Evolutionary conservation across 2,113 vertebrate genomes (phyloP).

Genomic region (Pterocles burchelli): DNA sequence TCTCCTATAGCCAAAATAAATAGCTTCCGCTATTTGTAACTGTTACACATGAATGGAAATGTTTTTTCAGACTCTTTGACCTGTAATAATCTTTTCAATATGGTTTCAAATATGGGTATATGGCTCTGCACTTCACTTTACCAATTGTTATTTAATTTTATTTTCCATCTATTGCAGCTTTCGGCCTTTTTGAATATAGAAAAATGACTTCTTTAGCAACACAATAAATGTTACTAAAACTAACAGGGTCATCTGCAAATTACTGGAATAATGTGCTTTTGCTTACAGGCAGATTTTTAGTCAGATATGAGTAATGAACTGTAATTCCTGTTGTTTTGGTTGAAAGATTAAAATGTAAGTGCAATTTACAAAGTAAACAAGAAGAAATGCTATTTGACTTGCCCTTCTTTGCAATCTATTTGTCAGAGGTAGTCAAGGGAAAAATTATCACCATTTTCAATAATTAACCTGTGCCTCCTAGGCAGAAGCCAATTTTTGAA

Average conservation of each 20-base stretch:
- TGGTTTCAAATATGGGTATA: not conserved
- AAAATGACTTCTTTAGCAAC: not conserved
- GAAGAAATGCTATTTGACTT: not conserved
- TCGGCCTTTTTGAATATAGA: not conserved
- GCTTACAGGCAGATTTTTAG: conserved; percentile 54
- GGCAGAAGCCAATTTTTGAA: conserved; percentile 13
- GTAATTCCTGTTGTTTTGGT: conserved; percentile 25
- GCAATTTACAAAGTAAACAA: conserved; percentile 20
- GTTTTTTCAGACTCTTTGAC: conserved; percentile 10
- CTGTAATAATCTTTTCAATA: not conserved
- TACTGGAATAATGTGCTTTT: conserved; percentile 36
- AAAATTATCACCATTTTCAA: not conserved
- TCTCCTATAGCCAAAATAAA: not conserved
- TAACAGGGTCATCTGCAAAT: conserved; percentile 43
- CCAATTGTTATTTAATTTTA: not conserved
- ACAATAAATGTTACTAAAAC: not conserved
- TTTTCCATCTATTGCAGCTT: not conserved
- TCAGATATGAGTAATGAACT: conserved; percentile 43
- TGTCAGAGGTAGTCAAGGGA: not conserved
- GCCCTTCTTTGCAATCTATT: not conserved
- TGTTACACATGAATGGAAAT: not conserved
- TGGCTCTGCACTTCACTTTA: not conserved
- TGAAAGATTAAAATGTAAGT: conserved; percentile 40
- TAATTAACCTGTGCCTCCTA: conserved; percentile 41
- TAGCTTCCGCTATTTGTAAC: not conserved